A percentile compares a stretch with the other conserved stretches of the same genome.
Evolutionary conservation across 1,140 invertebrate genomes (phyloP).

Genomic region (Drosophila kepulauana): DNA sequence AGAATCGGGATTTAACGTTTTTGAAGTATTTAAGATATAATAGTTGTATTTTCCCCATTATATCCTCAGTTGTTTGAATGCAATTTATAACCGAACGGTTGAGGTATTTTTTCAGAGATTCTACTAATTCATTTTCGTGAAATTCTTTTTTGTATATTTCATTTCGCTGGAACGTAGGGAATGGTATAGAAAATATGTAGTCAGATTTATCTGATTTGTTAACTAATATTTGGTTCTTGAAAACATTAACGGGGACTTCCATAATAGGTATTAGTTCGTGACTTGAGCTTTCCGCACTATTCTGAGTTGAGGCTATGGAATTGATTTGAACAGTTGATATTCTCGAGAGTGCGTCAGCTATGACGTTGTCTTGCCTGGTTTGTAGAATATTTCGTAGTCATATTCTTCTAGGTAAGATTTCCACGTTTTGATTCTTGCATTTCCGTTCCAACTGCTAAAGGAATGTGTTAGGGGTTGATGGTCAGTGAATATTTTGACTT

Average conservation of each 20-base stretch:
- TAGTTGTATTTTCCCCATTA: slow-evolving; percentile 37
- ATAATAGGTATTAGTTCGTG: background rate
- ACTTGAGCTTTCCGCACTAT: slow-evolving; percentile 4
- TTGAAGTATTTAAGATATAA: slow-evolving; percentile 20
- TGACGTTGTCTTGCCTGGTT: no score
- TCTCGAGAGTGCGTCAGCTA: slow-evolving; percentile 8
- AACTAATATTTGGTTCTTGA: slow-evolving; percentile 1
- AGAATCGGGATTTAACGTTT: background rate
- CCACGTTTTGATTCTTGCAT: no score
- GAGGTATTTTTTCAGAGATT: slow-evolving; percentile 24
- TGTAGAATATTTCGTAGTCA: no score
- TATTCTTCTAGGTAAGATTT: no score
- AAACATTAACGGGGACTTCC: slow-evolving; percentile 8
- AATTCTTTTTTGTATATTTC: background rate
- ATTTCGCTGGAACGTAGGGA: slow-evolving; percentile 16
- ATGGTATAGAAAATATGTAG: background rate
- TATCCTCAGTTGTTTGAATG: slow-evolving; percentile 27
- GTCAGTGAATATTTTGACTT: no score
- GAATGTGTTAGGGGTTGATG: no score
- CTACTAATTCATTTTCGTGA: background rate
- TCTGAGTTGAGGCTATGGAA: slow-evolving; percentile 2
- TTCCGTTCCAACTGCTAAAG: no score
- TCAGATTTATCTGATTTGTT: background rate
- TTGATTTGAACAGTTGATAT: background rate
- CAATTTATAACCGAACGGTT: slow-evolving; percentile 36